Percentiles rank a stretch among this genome's conserved stretches.
Conservation (phyloP, 2,113 vertebrate species). For the Callionymus lyra region DNA sequence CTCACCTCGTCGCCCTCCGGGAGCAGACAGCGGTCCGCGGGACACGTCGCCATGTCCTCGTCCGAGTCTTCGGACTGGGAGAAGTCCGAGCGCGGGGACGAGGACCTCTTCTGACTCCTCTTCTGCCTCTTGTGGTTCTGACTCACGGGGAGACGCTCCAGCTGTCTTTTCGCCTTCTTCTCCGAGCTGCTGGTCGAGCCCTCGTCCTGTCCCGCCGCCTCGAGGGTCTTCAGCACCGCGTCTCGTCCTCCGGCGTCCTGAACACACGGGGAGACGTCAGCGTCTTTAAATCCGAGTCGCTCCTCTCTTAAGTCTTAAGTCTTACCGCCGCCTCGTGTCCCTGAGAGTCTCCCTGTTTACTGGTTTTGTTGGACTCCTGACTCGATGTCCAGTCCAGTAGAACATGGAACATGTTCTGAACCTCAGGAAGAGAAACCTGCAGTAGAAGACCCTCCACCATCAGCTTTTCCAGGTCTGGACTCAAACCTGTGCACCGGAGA, state of each 20-base stretch:
- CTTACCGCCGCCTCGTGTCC: too few relatives aligned
- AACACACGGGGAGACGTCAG: too few relatives aligned
- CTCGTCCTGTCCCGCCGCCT: constrained; percentile 37
- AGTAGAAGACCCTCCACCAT: constrained; percentile 94
- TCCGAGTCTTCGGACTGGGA: constrained; percentile 87
- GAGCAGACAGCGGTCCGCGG: constrained; percentile 83
- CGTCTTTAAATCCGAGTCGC: too few relatives aligned
- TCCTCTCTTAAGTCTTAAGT: too few relatives aligned
- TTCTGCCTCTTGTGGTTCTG: constrained; percentile 79
- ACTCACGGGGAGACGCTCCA: constrained; percentile 68
- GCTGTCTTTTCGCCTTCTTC: constrained; percentile 79
- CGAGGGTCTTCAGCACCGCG: too few relatives aligned
- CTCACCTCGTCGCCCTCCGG: constrained; percentile 95
- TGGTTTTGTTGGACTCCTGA: constrained; percentile 31
- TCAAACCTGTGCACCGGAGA: constrained; percentile 64
- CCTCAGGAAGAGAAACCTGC: constrained; percentile 84
- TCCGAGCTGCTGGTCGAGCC: constrained; percentile 63
- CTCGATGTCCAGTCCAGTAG: constrained; percentile 69
- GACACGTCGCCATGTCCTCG: constrained; percentile 87
- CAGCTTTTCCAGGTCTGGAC: constrained; percentile 79
- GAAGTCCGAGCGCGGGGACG: constrained; percentile 72
- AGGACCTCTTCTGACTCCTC: constrained; percentile 65
- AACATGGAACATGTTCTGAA: constrained; percentile 78
- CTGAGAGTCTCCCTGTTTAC: constrained; percentile 14
- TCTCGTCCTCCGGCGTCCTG: too few relatives aligned